Evolutionary conservation across 2,113 vertebrate species (phyloP).

Genomic region (Amblyornis subalaris): DNA sequence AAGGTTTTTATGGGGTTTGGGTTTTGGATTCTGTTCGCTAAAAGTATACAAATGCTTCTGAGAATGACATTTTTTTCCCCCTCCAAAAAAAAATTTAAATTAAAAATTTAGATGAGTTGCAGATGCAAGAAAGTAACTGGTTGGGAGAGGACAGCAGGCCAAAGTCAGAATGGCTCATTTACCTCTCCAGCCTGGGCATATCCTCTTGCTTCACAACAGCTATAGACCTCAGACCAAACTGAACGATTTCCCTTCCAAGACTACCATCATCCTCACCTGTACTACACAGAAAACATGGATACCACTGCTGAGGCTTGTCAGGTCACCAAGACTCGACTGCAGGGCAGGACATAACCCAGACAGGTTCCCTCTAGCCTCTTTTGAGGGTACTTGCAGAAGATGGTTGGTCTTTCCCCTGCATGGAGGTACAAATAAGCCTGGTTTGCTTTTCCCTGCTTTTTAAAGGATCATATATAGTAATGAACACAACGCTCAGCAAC

Average conservation of each 20-base stretch:
- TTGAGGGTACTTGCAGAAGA: neutral
- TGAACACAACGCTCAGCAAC: neutral
- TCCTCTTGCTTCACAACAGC: neutral
- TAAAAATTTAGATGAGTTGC: constrained; percentile 14
- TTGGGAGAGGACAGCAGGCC: neutral
- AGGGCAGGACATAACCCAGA: neutral
- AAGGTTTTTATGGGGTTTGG: constrained; percentile 2
- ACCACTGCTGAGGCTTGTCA: neutral
- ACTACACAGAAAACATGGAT: neutral
- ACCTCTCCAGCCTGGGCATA: neutral
- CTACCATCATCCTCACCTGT: neutral
- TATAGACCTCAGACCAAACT: neutral
- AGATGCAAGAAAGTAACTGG: neutral
- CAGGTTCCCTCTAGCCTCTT: neutral
- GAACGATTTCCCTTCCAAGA: neutral
- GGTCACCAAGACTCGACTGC: neutral
- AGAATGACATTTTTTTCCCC: neutral
- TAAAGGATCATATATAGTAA: neutral
- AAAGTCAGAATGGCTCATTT: neutral
- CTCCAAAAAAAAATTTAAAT: neutral
- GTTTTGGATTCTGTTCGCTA: constrained; percentile 1
- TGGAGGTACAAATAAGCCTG: neutral
- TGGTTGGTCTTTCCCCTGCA: neutral
- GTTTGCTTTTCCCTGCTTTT: neutral
- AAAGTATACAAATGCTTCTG: neutral